Evolutionary conservation across 2,888 invertebrate genomes (phyloP), one percentile per base, ranked within the genome.

Genomic region (Carpatolechia fugitivella): DNA sequence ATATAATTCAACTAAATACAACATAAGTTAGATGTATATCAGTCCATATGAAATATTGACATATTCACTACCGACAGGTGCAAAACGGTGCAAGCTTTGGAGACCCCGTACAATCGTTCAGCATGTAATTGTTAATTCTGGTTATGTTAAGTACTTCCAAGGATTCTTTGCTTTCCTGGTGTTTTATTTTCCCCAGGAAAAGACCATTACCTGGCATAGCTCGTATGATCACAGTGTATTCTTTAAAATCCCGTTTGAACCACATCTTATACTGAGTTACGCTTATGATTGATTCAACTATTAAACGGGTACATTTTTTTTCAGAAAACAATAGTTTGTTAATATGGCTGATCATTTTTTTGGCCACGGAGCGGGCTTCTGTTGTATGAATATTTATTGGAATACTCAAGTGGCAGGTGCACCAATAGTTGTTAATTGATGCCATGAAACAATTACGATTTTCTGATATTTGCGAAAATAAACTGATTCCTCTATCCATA

Each of bases 391-490:
- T 14, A 10, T 6, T 4, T 6, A 38, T 18, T 5, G 14, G 38
- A 4, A 3, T 5, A 13, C 16, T 38, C 7, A 14, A 14, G 7
- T 16, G 14, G 18, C 38, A 38, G 16, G 4, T 16, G 8, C 38
- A 38, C 38, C 38, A 38, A 13, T 38, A 38, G 16, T 16, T 4
- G 18, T 38, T 5, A 13, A 38, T 10, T 3, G 38, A 38, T 14
- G 38, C 38, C 8, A 16, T 8, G 5, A 6, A 7, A 38, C 38
- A 38, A 6, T 14, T 38, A 7, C 38, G 11, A 31, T 90, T 84
- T 16, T 75, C 73, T 0, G 94, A 92, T 52, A 97, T 90, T 0
- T 92, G 91, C 18, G 92, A 79, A 72, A 97, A 96, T 46, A 95
- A 87, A 72, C 96, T 96, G 7, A 93, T 92, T 0, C 93, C 93